Evolutionary conservation across 2,888 invertebrate species (phyloP).

Genomic region (Ormyrus rosae): DNA sequence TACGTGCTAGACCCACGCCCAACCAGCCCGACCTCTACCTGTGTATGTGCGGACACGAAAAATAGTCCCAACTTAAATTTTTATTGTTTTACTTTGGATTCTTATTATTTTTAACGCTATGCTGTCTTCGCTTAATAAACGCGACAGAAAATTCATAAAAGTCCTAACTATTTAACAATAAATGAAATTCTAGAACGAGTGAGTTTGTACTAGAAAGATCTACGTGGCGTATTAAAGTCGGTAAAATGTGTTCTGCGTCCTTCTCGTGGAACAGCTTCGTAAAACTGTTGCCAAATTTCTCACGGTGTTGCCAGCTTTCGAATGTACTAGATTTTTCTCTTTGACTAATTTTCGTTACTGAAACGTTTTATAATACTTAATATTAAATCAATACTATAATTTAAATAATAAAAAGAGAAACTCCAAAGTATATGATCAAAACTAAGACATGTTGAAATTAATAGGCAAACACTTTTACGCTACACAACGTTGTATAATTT

Average conservation of each 20-base stretch:
- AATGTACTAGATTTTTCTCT: conserved; percentile 25
- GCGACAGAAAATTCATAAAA: not conserved
- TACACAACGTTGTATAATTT: no score
- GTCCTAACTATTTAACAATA: not conserved
- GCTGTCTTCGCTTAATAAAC: not conserved
- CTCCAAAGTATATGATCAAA: no score
- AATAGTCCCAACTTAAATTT: conserved; percentile 62
- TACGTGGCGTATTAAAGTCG: conserved; percentile 52
- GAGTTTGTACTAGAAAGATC: conserved; percentile 45
- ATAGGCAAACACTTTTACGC: no score
- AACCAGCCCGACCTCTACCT: no score
- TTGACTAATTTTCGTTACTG: no score
- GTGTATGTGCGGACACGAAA: conserved; percentile 54
- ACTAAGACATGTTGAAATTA: no score
- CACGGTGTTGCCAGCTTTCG: conserved; percentile 20
- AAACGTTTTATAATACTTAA: no score
- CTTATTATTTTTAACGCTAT: not conserved
- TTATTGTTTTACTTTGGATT: no score
- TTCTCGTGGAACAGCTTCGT: conserved; percentile 45
- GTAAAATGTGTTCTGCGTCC: conserved; percentile 49
- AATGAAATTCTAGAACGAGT: conserved; percentile 11
- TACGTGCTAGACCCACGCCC: no score
- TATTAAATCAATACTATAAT: no score
- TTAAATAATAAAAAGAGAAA: no score
- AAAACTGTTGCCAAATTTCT: not conserved